These are phyloP conservation scores for Catharus fuscescens DNA, from an alignment of 2,113 vertebrate species.

Conservation along the genomic window DNA sequence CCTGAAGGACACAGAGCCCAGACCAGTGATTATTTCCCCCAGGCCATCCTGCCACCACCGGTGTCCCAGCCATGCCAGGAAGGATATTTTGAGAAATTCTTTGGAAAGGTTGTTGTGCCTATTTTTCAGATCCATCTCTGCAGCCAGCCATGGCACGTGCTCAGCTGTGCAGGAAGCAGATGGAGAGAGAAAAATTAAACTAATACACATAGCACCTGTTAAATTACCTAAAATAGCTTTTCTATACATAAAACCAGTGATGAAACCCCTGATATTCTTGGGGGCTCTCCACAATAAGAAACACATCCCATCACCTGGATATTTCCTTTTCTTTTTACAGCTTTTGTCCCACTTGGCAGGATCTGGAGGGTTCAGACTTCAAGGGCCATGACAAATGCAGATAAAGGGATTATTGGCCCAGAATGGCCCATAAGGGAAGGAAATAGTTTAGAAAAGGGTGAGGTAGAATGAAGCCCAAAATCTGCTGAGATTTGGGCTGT, in stretches of 20 bases:
- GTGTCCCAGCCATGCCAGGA: neutral
- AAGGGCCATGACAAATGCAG: neutral
- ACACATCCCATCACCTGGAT: fast-evolving
- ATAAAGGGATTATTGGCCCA: neutral
- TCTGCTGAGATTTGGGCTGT: neutral
- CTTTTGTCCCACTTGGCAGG: neutral
- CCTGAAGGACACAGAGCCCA: neutral
- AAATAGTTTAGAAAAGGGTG: neutral
- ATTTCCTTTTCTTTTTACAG: neutral
- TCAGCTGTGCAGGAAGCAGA: constrained; percentile 57
- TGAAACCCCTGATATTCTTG: neutral
- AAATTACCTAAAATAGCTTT: constrained; percentile 9
- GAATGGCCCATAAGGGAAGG: neutral
- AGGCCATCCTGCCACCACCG: neutral
- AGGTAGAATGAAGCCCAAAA: neutral
- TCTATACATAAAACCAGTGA: neutral
- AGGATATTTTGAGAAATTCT: constrained; percentile 32
- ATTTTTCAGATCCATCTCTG: neutral
- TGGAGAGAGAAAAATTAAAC: constrained; percentile 23
- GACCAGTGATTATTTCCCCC: neutral
- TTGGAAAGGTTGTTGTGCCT: neutral
- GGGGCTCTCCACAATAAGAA: neutral
- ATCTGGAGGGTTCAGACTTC: neutral
- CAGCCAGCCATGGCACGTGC: neutral
- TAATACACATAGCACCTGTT: constrained; percentile 27